These are phyloP conservation scores for Heterodera carotae DNA, from an alignment of 1,140 invertebrate species.

Conservation along the genomic window DNA sequence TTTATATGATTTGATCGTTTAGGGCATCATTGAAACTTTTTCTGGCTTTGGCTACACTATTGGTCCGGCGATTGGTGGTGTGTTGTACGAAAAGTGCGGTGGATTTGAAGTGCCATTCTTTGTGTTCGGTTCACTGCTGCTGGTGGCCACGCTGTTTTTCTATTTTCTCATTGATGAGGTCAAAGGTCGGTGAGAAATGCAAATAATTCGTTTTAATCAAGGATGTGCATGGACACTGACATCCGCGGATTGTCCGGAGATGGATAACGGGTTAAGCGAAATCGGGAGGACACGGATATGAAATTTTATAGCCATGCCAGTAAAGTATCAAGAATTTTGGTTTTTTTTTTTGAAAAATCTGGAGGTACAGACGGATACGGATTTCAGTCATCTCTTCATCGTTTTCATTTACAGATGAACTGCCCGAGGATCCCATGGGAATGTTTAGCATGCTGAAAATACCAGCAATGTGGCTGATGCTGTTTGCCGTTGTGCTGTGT, in stretches of 20 bases:
- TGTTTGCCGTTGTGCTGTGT: slow-evolving; percentile 63
- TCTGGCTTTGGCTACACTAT: slow-evolving; percentile 76
- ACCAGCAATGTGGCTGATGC: slow-evolving; percentile 56
- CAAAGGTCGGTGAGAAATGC: slow-evolving; percentile 31
- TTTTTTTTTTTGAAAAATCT: too few species aligned
- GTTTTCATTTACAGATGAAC: slow-evolving; percentile 68
- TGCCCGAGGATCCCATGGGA: slow-evolving; percentile 34
- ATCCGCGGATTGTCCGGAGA: too few species aligned
- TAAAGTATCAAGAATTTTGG: too few species aligned
- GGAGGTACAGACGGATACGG: too few species aligned
- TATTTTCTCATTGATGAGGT: slow-evolving; percentile 74
- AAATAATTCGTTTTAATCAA: background rate
- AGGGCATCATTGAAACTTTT: slow-evolving; percentile 84
- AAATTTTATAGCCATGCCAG: too few species aligned
- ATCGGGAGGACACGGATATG: too few species aligned
- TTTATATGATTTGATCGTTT: slow-evolving; percentile 19
- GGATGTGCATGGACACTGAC: too few species aligned
- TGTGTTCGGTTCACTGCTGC: slow-evolving; percentile 77
- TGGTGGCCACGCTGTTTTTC: slow-evolving; percentile 77
- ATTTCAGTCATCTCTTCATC: too few species aligned
- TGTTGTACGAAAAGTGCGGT: slow-evolving; percentile 68
- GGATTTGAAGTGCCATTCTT: slow-evolving; percentile 85
- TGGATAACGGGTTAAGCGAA: too few species aligned
- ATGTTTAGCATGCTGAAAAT: slow-evolving; percentile 56
- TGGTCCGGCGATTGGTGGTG: slow-evolving; percentile 61